These are phyloP conservation scores for Engraulis encrasicolus DNA, from an alignment of 2,113 vertebrate species.

Conservation along the genomic window DNA sequence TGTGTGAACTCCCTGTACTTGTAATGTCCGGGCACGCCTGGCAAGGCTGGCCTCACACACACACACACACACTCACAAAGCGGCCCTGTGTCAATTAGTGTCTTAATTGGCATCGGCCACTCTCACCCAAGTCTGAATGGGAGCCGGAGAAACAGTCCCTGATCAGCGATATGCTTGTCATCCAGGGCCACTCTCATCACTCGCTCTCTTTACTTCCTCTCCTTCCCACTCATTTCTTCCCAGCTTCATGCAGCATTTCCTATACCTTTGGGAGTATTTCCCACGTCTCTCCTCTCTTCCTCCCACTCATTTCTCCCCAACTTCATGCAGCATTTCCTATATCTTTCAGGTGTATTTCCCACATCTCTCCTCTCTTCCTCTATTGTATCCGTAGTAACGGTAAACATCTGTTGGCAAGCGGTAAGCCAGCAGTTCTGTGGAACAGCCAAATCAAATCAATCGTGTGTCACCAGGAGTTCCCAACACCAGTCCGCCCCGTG, in stretches of 20 bases:
- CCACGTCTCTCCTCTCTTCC: neutral
- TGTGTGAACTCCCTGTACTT: neutral
- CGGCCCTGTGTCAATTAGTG: neutral
- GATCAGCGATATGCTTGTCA: neutral
- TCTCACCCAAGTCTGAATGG: neutral
- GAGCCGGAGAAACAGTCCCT: neutral
- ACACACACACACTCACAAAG: neutral
- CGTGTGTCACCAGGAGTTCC: no score
- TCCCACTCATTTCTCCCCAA: neutral
- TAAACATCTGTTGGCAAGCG: no score
- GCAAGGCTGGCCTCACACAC: constrained; percentile 27
- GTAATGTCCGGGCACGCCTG: neutral
- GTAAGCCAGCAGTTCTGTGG: no score
- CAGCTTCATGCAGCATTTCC: no score
- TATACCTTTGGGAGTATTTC: neutral
- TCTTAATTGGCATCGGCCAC: neutral
- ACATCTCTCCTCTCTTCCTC: neutral
- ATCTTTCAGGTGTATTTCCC: neutral
- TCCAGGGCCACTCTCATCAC: neutral
- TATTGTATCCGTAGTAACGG: no score
- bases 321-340: no score
- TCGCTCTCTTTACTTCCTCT: neutral
- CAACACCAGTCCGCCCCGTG: no score
- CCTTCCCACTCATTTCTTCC: neutral
- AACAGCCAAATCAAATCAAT: no score